Base-by-base conservation (phyloP, 2,888 invertebrate species). In the Steinernema carpocapsae region DNA sequence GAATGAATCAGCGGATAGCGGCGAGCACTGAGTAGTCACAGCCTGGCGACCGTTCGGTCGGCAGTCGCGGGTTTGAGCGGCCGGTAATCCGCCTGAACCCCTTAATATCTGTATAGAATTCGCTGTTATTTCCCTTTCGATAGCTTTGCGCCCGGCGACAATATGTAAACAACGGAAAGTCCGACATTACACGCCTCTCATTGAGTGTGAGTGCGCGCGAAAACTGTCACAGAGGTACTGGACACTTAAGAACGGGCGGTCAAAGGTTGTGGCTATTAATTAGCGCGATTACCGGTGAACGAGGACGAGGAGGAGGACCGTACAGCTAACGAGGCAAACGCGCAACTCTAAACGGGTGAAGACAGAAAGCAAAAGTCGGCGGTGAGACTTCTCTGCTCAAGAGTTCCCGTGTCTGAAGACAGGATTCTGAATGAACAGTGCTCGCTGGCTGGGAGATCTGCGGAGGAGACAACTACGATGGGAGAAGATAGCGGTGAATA, bases 401-500 rank as follows among this genome's bases (percentile, higher is more conserved):
- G 10, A 37, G 37, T 37, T 37, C 37, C 37, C 10, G 37, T 37
- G 37, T 17, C 17, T 17, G 48, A 48, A 48, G 48, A 48, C 48
- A 48, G 48, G 48, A 48, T 48, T 48, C 48, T n/a, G 48, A 43
- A 43, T 14, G 43, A 29, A 3, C 64, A 29, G 64, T 37, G 37
- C 37, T 37, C 37, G 37, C 4, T 3, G 26, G 64, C 17, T 64
- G 29, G 4, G 64, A 64, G 24, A 64, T 64, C 64, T 29, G 32
- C 32, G 64, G 22, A 24, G 24, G 37, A 37, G 48, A 32, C 64
- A 64, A 26, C 64, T 29, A 64, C 64, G 37, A 37, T 32, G 64
- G 24, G 64, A 17, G 64, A 64, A 64, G 64, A 64, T 64, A 29
- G 29, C 64, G 64, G 37, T 64, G 64, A 64, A 64, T 64, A 64